Evolutionary conservation across 1,140 invertebrate species (phyloP).

Genomic region (Apis laboriosa): DNA sequence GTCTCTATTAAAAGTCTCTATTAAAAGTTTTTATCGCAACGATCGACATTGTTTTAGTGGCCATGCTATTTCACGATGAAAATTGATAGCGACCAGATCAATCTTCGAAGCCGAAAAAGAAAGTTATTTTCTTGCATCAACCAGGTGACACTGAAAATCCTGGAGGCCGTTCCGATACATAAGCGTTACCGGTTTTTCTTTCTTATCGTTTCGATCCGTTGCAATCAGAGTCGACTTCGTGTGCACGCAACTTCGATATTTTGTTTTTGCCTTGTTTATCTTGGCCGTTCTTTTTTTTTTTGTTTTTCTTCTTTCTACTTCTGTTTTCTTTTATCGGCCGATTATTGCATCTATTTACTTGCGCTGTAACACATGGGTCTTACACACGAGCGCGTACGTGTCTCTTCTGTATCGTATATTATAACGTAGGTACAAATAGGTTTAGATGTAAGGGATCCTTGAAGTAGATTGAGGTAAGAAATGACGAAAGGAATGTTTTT

Average conservation of each 20-base stretch:
- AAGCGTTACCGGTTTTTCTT: constrained; percentile 18
- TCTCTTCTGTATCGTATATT: not conserved
- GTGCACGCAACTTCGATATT: constrained; percentile 48
- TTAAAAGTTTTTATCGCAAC: constrained; percentile 26
- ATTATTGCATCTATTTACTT: constrained; percentile 56
- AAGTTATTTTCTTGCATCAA: constrained; percentile 35
- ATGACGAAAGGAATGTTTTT: not conserved
- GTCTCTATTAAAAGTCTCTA: constrained; percentile 41
- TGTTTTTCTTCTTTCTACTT: not conserved
- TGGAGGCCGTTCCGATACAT: not conserved
- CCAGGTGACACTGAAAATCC: not conserved
- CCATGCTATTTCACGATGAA: constrained; percentile 15
- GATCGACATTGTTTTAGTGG: constrained; percentile 39
- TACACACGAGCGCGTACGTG: not conserved
- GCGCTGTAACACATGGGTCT: not conserved
- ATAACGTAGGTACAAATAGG: not conserved
- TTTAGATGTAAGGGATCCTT: not conserved
- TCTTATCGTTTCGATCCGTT: not conserved
- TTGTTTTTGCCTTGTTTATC: constrained; percentile 33
- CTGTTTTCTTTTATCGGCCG: constrained; percentile 35
- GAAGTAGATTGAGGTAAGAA: not conserved
- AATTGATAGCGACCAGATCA: constrained; percentile 34
- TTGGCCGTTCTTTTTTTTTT: not conserved
- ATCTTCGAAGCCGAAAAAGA: constrained; percentile 23
- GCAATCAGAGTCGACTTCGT: not conserved